These are phyloP conservation scores for Drosophila silvestris DNA, from an alignment of 2,888 invertebrate genomes.

Conservation along the genomic window DNA sequence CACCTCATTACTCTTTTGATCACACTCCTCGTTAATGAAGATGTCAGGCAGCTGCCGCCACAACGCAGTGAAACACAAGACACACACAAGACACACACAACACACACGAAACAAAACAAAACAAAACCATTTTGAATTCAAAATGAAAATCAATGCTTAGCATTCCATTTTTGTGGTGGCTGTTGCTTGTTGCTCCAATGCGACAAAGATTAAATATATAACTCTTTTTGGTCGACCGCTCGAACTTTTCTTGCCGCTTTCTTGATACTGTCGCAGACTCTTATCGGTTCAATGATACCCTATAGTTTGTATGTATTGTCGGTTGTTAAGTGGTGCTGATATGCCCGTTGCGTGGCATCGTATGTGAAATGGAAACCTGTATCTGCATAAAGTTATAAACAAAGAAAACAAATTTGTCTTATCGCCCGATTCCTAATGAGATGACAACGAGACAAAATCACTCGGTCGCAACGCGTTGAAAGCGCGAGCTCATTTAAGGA, in stretches of 20 bases:
- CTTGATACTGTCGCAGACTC: background rate
- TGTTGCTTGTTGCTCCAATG: conserved; percentile 49
- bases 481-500: conserved; percentile 82
- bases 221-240: conserved; percentile 54
- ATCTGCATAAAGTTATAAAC: conserved; percentile 77
- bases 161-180: conserved; percentile 56
- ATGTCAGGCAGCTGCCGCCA: conserved; percentile 68
- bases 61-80: conserved; percentile 31
- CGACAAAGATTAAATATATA: conserved; percentile 81
- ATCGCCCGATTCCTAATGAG: conserved; percentile 84
- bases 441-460: conserved; percentile 82
- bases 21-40: conserved; percentile 83
- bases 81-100: conserved; percentile 27
- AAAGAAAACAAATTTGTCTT: conserved; percentile 84
- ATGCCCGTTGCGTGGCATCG: conserved; percentile 23
- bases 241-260: conserved; percentile 26
- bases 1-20: conserved; percentile 84
- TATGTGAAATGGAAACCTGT: conserved; percentile 58
- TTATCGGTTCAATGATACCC: conserved; percentile 30
- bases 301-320: background rate
- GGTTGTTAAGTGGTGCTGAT: background rate
- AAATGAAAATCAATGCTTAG: conserved; percentile 75
- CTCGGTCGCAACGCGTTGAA: conserved; percentile 73
- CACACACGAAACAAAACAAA: conserved; percentile 20
- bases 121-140: conserved; percentile 69